Evolutionary conservation across 2,113 vertebrate genomes (phyloP).

Genomic region (Zonotrichia leucophrys): DNA sequence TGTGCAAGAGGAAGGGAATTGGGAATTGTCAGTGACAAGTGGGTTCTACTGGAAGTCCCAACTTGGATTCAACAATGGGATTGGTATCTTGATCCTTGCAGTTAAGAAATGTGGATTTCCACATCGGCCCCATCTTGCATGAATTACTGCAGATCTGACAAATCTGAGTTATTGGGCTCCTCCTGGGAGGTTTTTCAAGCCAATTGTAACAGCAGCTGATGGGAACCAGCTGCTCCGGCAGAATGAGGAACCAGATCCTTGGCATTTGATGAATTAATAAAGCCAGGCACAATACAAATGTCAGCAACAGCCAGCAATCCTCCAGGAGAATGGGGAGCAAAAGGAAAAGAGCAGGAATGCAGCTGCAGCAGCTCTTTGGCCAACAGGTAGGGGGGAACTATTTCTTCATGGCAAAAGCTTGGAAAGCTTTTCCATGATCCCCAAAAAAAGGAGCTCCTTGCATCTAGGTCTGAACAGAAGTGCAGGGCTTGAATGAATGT

Average conservation of each 20-base stretch:
- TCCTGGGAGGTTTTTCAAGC: conserved; percentile 51
- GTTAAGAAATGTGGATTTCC: conserved; percentile 51
- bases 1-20: neutral
- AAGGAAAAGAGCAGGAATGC: neutral
- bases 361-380: neutral
- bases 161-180: conserved; percentile 24
- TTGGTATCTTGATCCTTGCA: neutral
- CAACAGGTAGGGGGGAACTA: conserved; percentile 11
- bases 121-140: conserved; percentile 30
- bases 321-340: neutral
- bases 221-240: conserved; percentile 63
- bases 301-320: conserved; percentile 40
- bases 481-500: neutral
- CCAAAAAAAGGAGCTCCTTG: neutral
- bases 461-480: neutral
- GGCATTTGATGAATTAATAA: conserved; percentile 65
- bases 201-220: conserved; percentile 63
- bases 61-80: conserved; percentile 22
- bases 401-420: neutral
- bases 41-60: neutral
- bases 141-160: conserved; percentile 49
- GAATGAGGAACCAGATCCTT: conserved; percentile 60
- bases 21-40: neutral
- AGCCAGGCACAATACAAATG: conserved; percentile 57
- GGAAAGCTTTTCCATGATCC: neutral